Evolutionary conservation across 2,113 vertebrate genomes (phyloP).

Genomic region (Ursus arctos): DNA sequence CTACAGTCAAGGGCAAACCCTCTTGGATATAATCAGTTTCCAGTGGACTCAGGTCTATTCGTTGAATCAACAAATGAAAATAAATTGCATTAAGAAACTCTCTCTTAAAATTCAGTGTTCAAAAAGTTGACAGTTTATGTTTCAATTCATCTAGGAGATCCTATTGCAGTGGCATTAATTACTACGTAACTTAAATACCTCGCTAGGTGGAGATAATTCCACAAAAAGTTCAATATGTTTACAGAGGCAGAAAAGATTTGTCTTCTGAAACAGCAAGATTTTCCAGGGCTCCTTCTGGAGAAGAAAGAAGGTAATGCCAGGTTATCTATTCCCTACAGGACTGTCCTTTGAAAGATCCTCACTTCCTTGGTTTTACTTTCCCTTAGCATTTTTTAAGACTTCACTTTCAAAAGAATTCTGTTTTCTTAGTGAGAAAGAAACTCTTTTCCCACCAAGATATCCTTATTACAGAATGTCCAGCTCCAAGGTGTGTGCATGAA

Average conservation of each 20-base stretch:
- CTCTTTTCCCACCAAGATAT: background rate
- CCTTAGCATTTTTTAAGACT: background rate
- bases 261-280: background rate
- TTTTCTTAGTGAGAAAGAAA: background rate
- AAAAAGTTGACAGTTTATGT: background rate
- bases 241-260: background rate
- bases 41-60: background rate
- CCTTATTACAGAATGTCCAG: background rate
- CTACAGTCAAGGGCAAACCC: background rate
- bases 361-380: background rate
- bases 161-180: background rate
- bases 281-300: background rate
- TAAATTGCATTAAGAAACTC: background rate
- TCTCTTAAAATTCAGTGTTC: background rate
- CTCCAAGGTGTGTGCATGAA: background rate
- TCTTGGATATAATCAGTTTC: background rate
- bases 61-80: conserved; percentile 56
- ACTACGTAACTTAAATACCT: background rate
- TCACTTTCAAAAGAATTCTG: background rate
- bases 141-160: background rate
- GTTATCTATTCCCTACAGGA: background rate
- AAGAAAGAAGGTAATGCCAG: background rate
- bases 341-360: background rate
- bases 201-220: background rate
- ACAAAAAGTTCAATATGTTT: background rate